A percentile compares a stretch with the other conserved stretches of the same genome.
Evolutionary conservation across 2,888 invertebrate genomes (phyloP).

Genomic region (Metacarcinus magister): DNA sequence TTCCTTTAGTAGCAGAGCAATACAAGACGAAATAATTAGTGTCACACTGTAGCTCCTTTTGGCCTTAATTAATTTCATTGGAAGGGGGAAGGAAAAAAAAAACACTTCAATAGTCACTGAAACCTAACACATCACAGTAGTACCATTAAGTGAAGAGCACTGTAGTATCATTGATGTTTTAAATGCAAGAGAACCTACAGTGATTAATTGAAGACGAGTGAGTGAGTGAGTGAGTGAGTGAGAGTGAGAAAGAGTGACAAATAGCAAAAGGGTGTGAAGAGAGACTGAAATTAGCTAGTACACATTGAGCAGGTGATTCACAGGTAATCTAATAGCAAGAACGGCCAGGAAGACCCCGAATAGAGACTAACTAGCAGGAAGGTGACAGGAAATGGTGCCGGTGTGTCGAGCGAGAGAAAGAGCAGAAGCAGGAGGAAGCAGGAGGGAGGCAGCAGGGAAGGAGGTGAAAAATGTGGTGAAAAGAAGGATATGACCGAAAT

Average conservation of each 20-base stretch:
- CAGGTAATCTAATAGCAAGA: neutral
- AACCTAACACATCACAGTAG: neutral
- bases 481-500: too few species aligned
- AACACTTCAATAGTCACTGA: neutral
- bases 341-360: neutral
- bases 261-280: neutral
- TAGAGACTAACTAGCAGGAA: constrained; percentile 32
- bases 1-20: neutral
- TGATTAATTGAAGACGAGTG: neutral
- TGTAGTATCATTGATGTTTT: neutral
- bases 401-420: neutral
- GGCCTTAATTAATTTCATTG: neutral
- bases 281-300: neutral
- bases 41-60: neutral
- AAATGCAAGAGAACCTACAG: neutral
- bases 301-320: constrained; percentile 15
- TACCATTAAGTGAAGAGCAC: neutral
- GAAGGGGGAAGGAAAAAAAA: neutral
- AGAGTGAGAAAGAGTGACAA: neutral
- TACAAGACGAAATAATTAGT: neutral
- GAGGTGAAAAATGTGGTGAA: neutral
- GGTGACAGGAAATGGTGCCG: constrained; percentile 7
- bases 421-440: neutral
- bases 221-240: neutral
- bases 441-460: neutral